A percentile compares a stretch with the other conserved stretches of the same genome.
Conservation (phyloP, 2,113 vertebrate species). For the Lamprotornis superbus region DNA sequence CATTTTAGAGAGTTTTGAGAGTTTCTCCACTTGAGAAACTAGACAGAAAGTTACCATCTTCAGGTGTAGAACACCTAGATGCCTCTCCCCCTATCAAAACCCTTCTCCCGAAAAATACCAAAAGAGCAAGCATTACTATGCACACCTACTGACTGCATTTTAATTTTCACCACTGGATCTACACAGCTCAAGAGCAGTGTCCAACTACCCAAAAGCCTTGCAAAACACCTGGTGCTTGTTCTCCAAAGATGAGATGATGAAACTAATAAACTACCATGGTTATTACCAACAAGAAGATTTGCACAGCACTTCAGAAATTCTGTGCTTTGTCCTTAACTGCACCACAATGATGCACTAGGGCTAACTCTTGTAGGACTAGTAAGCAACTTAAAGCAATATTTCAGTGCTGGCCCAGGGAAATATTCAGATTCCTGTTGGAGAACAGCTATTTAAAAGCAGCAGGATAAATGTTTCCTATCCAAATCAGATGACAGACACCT, state of each 20-base stretch:
- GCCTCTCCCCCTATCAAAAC: not conserved
- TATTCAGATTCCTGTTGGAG: not conserved
- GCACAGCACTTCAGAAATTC: not conserved
- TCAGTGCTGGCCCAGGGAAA: not conserved
- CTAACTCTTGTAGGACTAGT: not conserved
- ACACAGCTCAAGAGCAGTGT: not conserved
- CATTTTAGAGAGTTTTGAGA: not conserved
- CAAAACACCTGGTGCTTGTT: not conserved
- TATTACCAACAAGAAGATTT: not conserved
- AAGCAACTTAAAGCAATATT: not conserved
- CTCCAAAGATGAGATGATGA: not conserved
- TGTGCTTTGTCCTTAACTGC: not conserved
- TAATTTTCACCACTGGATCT: not conserved
- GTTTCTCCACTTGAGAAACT: not conserved
- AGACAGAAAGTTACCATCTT: not conserved
- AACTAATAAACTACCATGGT: not conserved
- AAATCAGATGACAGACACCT: not conserved
- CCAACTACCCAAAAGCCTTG: not conserved
- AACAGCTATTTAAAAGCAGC: not conserved
- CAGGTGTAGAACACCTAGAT: not conserved
- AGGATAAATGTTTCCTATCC: not conserved
- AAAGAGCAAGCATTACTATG: fast-evolving
- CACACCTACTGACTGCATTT: not conserved
- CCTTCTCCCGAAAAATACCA: not conserved
- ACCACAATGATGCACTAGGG: not conserved